phyloP scores from a whole-genome alignment of 2,888 invertebrate genomes.

The Andricus quercusramuli region DNA sequence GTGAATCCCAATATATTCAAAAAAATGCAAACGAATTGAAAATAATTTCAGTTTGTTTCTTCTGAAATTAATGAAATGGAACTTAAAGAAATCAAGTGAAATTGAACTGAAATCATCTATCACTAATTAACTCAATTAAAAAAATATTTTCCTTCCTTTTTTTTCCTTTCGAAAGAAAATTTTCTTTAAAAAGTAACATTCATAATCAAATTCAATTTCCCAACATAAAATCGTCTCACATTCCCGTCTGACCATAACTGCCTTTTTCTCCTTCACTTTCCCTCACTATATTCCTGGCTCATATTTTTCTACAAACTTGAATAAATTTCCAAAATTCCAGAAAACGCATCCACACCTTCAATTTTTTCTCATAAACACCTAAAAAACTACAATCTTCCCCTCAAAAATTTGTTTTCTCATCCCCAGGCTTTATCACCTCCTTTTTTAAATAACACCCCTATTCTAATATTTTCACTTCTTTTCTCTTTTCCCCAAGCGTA shows the following conservation, averaged over 20 bases:
- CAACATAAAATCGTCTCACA: not conserved
- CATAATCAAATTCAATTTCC: no score
- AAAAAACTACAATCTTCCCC: not conserved
- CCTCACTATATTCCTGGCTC: conserved; percentile 28
- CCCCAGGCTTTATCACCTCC: not conserved
- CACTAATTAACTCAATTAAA: no score
- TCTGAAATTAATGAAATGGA: no score
- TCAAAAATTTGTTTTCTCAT: not conserved
- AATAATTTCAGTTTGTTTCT: no score
- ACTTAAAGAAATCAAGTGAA: no score
- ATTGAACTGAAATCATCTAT: no score
- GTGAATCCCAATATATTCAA: no score
- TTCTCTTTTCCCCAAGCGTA: not conserved
- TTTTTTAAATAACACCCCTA: not conserved
- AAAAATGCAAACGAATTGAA: no score
- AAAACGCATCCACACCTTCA: not conserved
- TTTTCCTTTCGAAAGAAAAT: no score
- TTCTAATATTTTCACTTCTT: not conserved
- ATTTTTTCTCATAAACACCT: not conserved
- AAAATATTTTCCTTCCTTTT: no score
- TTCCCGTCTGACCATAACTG: conserved; percentile 34
- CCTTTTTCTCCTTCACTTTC: conserved; percentile 20
- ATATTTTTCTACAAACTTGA: not conserved
- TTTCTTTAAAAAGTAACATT: no score
- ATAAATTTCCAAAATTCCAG: not conserved